Percentiles rank a stretch among this genome's conserved stretches.
These are phyloP conservation scores for Myotis davidii DNA, from an alignment of 2,113 vertebrate genomes.

Conservation along the genomic window DNA sequence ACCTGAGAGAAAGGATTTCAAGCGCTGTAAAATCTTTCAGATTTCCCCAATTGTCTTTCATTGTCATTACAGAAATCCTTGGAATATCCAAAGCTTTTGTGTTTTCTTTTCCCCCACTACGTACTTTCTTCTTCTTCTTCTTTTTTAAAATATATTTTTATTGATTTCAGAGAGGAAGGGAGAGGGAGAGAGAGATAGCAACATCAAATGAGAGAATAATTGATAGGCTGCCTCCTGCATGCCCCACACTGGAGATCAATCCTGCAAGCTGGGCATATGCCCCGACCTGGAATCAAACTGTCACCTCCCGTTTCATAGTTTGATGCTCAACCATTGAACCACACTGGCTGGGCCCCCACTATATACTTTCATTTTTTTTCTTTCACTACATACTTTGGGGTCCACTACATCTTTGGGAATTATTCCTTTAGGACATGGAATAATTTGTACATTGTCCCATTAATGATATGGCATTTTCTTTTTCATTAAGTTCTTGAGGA, in stretches of 20 bases:
- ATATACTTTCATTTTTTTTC: background rate
- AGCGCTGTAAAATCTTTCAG: background rate
- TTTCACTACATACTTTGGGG: background rate
- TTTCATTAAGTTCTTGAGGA: slow-evolving; percentile 38
- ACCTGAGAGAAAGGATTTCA: background rate
- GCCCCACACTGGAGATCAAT: no score
- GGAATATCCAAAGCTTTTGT: background rate
- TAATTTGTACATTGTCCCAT: background rate
- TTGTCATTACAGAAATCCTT: slow-evolving; percentile 37
- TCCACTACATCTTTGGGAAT: background rate
- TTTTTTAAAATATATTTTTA: no score
- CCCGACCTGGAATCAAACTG: no score
- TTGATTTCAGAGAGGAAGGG: no score
- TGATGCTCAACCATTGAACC: no score
- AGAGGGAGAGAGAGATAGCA: no score
- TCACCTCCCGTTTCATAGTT: no score
- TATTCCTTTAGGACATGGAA: background rate
- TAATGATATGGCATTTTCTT: background rate
- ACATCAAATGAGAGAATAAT: no score
- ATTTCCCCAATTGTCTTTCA: background rate
- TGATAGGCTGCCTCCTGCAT: no score
- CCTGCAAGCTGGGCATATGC: no score
- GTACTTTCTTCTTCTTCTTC: background rate
- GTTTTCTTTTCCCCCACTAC: background rate
- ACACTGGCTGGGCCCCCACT: background rate